phyloP scores from a whole-genome alignment of 1,140 invertebrate genomes.

The Globodera rostochiensis region DNA sequence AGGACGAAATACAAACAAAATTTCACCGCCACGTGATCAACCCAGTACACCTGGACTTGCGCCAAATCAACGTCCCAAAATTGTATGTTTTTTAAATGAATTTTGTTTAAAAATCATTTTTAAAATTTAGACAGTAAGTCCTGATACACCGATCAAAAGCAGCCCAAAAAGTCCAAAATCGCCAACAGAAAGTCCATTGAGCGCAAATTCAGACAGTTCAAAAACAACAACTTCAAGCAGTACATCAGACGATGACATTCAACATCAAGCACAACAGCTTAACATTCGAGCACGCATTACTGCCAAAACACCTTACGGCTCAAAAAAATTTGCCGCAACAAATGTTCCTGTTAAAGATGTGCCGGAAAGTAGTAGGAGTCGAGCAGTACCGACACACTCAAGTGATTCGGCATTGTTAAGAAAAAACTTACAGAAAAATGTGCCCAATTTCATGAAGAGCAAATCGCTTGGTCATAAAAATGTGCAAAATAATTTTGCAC shows the following conservation, averaged over 20 bases:
- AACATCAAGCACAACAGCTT: too few relatives aligned
- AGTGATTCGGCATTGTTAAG: neutral
- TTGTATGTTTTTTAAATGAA: neutral
- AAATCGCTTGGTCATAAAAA: too few relatives aligned
- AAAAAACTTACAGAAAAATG: neutral
- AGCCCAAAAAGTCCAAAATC: neutral
- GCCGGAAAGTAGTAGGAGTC: neutral
- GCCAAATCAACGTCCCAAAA: neutral
- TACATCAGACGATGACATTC: too few relatives aligned
- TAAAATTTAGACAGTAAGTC: neutral
- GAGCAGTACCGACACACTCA: neutral
- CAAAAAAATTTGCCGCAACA: too few relatives aligned
- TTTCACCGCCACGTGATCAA: neutral
- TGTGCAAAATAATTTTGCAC: too few relatives aligned
- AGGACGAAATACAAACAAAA: neutral
- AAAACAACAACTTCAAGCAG: too few relatives aligned
- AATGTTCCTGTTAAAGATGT: too few relatives aligned
- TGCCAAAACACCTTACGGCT: too few relatives aligned
- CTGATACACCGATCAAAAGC: neutral
- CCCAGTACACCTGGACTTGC: neutral
- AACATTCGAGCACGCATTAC: too few relatives aligned
- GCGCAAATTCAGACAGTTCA: too few relatives aligned
- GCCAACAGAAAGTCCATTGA: neutral
- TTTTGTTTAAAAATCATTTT: neutral
- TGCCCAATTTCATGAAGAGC: too few relatives aligned